Evolutionary conservation across 30 jellyfish, hydroid and myxozoan genomes (phyloP), one percentile per base, ranked within the genome.

Genomic region (Nemopilema nomurai): DNA sequence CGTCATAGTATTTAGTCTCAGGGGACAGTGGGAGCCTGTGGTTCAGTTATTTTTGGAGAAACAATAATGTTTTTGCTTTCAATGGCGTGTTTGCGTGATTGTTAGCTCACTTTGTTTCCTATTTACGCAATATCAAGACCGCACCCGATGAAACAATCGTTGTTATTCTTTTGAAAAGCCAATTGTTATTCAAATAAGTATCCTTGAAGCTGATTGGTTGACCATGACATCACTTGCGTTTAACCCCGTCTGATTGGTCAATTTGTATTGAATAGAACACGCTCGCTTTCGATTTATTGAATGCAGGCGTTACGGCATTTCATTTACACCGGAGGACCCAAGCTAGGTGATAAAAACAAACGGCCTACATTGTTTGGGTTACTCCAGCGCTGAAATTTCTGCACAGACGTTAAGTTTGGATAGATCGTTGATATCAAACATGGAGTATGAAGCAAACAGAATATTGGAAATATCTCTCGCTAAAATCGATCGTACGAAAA

Each of bases 401-500:
- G 57, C 13, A 13, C 13, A 41, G 13, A 41, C 57, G 9, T 41
- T 13, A 41, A 3, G 13, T 41, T 41, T 41, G 57, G 57, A 41
- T 41, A 41, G 13, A 41, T 41, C 13, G 57, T 41, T 13, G 57
- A 41, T 41, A 41, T n/a, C 1, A 80, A 83, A 23, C 50, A 87
- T 87, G 96, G 96, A 87, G 49, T 79, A 78, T 80, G 90, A 52
- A 62, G 49, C 89, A 31, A 79, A 63, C 53, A 62, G 53, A 67
- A 78, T 87, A 67, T 49, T 87, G 20, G 89, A 87, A 63, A 79
- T 87, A 25, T 87, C 96, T 16, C 81, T 87, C 78, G 87, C 89
- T 18, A 87, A 87, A 80, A 77, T 87, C 70, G 96, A 87, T 62
- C 96, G 87, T 16, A 62, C 70, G 66, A 87, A 79, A 28, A 26